Evolutionary conservation across 2,888 invertebrate genomes (phyloP).

Genomic region (Strigamia maritima): DNA sequence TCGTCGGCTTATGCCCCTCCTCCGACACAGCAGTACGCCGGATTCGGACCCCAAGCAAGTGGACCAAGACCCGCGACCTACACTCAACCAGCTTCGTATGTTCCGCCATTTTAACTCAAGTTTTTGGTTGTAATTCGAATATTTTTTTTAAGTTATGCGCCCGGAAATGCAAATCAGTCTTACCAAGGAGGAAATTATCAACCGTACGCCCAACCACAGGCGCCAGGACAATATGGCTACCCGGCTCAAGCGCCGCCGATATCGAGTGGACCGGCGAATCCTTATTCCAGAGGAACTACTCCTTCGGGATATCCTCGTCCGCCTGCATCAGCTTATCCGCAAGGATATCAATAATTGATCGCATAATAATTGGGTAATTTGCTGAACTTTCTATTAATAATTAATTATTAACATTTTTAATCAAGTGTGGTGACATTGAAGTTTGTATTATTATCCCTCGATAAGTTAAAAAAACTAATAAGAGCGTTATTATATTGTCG

Average conservation of each 20-base stretch:
- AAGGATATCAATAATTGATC: background rate
- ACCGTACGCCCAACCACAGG: background rate
- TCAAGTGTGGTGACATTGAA: too few relatives aligned
- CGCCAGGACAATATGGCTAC: background rate
- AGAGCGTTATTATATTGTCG: background rate
- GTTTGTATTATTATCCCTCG: too few relatives aligned
- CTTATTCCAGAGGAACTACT: background rate
- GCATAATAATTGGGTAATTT: too few relatives aligned
- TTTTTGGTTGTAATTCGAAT: background rate
- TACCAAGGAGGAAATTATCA: background rate
- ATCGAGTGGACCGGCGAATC: background rate
- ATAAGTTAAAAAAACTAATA: too few relatives aligned
- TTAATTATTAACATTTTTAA: too few relatives aligned
- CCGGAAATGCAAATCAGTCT: background rate
- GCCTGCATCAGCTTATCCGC: background rate
- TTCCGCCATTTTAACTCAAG: background rate
- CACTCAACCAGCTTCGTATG: background rate
- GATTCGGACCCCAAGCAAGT: background rate
- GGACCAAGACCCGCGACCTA: background rate
- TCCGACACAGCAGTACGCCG: background rate
- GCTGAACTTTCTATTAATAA: too few relatives aligned
- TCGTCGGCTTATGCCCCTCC: background rate
- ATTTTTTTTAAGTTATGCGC: background rate
- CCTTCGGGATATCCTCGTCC: conserved; percentile 1
- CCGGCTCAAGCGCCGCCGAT: background rate